Evolutionary conservation across 2,113 vertebrate species (phyloP), one percentile per base, ranked within the genome.

Genomic region (Motacilla alba): DNA sequence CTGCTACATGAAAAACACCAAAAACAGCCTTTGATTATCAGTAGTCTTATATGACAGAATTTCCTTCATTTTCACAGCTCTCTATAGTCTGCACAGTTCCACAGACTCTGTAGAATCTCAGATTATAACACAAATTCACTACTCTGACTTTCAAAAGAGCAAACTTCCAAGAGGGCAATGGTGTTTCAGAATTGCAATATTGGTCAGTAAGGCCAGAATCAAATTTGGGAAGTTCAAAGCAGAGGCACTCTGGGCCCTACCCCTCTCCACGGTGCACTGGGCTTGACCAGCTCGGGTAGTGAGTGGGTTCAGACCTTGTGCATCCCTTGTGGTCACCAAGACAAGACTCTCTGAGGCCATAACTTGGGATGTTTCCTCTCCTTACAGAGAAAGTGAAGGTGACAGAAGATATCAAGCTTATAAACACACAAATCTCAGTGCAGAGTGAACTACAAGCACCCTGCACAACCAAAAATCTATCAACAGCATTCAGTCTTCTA

Each of bases 191-290:
- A 26, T n/a, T 95, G 88, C 68, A 92, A 8, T 89, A 22, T 44
- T 53, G 3, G 20, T 76, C 92, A 90, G 85, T 79, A 93, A 91
- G 0, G 7, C 67, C 52, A 69, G 35, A 7, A 63, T 9, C 55
- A 12, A n/a, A 35, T 59, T 2, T 22, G 43, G 24, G 39, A 24
- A 12, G 35, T 30, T 43, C 10, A 19, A 49, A 43, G n/a, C 11
- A 8, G 46, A 66, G 16, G 60, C 12, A 19, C 5, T 3, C 23
- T 0, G 1, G 21, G 7, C 21, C 15, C 19, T 23, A 7, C 7
- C 26, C 7, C 0, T 15, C 35, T 35, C 56, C 23, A 21, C 9
- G 0, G 8, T 1, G 2, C 0, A 0, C 23, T 10, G 13, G 1
- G 31, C 18, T 87, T 5, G 37, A 17, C 21, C 66, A 8, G 23